A percentile compares a stretch with the other conserved stretches of the same genome.
These are phyloP conservation scores for Noctua fimbriata DNA, from an alignment of 2,888 invertebrate genomes.

Conservation along the genomic window DNA sequence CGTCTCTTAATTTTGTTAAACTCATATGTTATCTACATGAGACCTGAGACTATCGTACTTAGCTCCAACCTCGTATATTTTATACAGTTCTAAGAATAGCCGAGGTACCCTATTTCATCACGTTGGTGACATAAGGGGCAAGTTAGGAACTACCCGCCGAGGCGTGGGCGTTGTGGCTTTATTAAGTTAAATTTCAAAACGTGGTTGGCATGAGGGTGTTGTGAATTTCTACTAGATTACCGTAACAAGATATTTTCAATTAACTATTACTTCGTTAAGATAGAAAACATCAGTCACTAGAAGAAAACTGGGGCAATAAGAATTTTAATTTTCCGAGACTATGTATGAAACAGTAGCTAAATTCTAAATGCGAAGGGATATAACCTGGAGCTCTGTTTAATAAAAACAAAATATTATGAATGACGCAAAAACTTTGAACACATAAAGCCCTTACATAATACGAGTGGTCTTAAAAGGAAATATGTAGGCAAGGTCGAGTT, in stretches of 20 bases:
- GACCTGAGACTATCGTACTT: neutral
- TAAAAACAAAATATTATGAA: neutral
- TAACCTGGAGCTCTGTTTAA: neutral
- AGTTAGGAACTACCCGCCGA: neutral
- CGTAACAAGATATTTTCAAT: neutral
- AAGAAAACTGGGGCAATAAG: neutral
- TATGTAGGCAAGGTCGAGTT: constrained; percentile 10
- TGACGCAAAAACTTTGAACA: constrained; percentile 1
- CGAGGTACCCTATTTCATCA: constrained; percentile 19
- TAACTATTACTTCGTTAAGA: neutral
- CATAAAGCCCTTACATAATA: constrained; percentile 12
- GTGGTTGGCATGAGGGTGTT: constrained; percentile 11
- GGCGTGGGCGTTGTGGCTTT: constrained; percentile 7
- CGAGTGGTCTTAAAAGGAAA: constrained; percentile 18
- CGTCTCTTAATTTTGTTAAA: neutral
- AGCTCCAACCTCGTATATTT: neutral
- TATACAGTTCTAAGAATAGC: constrained; percentile 30
- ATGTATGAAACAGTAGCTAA: neutral
- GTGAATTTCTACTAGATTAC: neutral
- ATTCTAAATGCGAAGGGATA: neutral
- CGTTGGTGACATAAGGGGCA: neutral
- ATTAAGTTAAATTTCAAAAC: constrained; percentile 29
- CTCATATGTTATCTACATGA: constrained; percentile 2
- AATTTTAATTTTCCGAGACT: neutral
- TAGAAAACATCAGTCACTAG: neutral